phyloP scores from a whole-genome alignment of 1,140 invertebrate species.

The Coptotermes formosanus region DNA sequence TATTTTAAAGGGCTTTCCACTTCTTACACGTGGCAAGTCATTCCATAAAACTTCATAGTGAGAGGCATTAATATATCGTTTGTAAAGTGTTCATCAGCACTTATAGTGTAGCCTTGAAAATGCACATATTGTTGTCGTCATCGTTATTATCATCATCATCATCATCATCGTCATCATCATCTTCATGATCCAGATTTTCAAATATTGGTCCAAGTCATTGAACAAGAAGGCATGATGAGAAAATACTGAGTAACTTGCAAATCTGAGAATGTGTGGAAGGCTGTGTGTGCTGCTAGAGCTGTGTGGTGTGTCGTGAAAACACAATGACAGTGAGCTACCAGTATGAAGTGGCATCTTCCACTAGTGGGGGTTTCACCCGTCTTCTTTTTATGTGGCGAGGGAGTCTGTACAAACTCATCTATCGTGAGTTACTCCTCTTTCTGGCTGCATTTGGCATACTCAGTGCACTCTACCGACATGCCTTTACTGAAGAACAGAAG shows the following conservation, averaged over 20 bases:
- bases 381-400: conserved; percentile 73
- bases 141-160: too few relatives aligned
- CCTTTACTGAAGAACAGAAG: conserved; percentile 58
- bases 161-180: too few relatives aligned
- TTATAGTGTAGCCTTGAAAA: background rate
- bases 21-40: background rate
- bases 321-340: conserved; percentile 75
- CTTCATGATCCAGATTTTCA: too few relatives aligned
- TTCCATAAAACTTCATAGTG: background rate
- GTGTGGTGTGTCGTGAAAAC: background rate
- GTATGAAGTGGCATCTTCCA: conserved; percentile 70
- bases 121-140: background rate
- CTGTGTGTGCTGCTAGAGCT: background rate
- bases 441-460: conserved; percentile 57
- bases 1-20: too few relatives aligned
- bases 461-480: conserved; percentile 62
- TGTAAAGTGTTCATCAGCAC: background rate
- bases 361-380: conserved; percentile 66
- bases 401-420: conserved; percentile 74
- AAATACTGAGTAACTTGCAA: background rate
- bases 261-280: background rate
- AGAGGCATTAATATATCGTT: background rate
- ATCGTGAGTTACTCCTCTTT: conserved; percentile 67
- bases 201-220: too few relatives aligned
- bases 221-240: background rate